Conservation (phyloP, 2,113 vertebrate species). For the Bettongia penicillata region DNA sequence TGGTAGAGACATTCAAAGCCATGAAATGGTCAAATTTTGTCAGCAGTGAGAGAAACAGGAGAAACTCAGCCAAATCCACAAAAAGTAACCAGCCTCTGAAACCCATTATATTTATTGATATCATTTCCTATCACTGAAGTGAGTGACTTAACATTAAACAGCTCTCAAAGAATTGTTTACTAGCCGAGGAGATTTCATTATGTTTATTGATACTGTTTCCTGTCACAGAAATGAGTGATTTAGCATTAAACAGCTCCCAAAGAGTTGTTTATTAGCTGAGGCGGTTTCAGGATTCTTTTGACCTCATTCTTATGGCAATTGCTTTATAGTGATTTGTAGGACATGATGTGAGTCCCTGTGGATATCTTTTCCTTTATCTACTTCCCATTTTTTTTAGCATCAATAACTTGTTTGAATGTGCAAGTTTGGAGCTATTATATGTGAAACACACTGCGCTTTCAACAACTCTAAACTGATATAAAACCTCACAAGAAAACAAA, state of each 20-base stretch:
- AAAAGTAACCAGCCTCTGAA: background rate
- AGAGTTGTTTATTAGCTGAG: background rate
- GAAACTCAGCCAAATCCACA: background rate
- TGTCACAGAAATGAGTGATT: background rate
- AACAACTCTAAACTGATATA: background rate
- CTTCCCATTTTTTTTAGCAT: background rate
- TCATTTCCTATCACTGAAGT: background rate
- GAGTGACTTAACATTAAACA: background rate
- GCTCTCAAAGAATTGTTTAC: background rate
- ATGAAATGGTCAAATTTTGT: slow-evolving; percentile 51
- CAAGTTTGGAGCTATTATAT: background rate
- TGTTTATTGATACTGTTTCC: background rate
- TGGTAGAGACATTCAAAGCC: slow-evolving; percentile 41
- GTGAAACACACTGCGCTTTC: background rate
- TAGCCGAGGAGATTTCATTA: background rate
- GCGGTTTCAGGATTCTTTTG: background rate
- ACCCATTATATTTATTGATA: background rate
- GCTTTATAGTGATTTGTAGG: background rate
- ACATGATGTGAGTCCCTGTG: background rate
- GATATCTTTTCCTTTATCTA: background rate
- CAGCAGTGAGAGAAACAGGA: slow-evolving; percentile 32
- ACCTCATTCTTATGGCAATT: background rate
- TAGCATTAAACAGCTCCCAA: background rate
- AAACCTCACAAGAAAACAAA: background rate
- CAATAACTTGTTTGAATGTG: background rate